Conservation (phyloP, 2,888 invertebrate species). For the Campoplex nolae region DNA sequence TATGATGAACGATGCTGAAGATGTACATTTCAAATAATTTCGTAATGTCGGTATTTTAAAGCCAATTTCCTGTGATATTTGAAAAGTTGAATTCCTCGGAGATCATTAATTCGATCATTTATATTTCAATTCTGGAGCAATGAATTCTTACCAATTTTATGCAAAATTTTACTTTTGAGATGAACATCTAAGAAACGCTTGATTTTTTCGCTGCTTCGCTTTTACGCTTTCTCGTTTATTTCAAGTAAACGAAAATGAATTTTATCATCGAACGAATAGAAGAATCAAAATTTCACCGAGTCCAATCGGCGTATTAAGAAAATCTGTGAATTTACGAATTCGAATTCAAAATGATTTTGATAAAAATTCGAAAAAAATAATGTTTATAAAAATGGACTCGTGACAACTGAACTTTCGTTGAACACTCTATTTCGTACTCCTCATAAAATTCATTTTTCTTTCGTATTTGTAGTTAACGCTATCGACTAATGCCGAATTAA, state of each 20-base stretch:
- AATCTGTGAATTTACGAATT: too few species aligned
- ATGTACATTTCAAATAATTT: background rate
- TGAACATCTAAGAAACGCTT: background rate
- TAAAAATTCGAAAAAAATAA: background rate
- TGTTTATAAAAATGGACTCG: too few species aligned
- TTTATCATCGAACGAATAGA: background rate
- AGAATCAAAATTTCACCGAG: background rate
- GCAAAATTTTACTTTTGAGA: background rate
- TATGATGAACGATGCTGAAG: background rate
- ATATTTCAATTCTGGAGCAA: too few species aligned
- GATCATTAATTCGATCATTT: background rate
- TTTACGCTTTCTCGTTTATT: background rate
- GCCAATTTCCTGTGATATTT: background rate
- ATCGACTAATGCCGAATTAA: background rate
- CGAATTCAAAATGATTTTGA: background rate
- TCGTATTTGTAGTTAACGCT: background rate
- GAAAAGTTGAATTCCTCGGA: background rate
- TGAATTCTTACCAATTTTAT: too few species aligned
- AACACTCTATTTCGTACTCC: background rate
- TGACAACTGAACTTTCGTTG: background rate
- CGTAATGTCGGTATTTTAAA: background rate
- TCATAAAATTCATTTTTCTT: background rate
- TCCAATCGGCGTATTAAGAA: too few species aligned
- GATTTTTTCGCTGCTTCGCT: conserved; percentile 4
- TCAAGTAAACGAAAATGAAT: background rate